Percentiles rank a stretch among this genome's conserved stretches.
These are phyloP conservation scores for Amphipyra tragopoginis DNA, from an alignment of 2,888 invertebrate species.

Conservation along the genomic window DNA sequence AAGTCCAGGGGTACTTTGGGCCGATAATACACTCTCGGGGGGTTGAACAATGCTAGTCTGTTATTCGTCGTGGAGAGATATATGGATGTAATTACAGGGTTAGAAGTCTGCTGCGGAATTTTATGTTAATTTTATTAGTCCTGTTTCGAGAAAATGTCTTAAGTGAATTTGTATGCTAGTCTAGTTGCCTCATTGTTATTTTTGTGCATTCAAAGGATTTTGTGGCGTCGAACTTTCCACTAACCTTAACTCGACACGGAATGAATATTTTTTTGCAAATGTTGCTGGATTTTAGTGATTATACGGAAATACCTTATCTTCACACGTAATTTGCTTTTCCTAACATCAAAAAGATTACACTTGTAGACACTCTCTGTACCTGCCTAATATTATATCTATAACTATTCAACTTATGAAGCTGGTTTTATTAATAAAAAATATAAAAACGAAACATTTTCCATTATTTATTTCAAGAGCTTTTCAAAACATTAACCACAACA, in stretches of 20 bases:
- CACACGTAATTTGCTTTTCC: neutral
- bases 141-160: constrained; percentile 51
- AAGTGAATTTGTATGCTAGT: constrained; percentile 54
- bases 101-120: constrained; percentile 61
- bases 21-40: constrained; percentile 63
- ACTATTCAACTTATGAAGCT: too few species aligned
- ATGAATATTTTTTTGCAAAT: constrained; percentile 2
- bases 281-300: neutral
- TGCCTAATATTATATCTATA: too few species aligned
- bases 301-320: neutral
- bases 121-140: constrained; percentile 62
- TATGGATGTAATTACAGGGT: constrained; percentile 77
- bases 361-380: neutral
- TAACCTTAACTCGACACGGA: constrained; percentile 29
- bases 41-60: constrained; percentile 75
- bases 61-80: constrained; percentile 77
- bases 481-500: constrained; percentile 54
- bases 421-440: neutral
- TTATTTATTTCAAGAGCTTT: constrained; percentile 53
- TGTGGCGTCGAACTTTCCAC: constrained; percentile 16
- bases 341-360: neutral
- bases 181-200: constrained; percentile 41
- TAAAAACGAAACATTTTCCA: constrained; percentile 21
- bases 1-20: constrained; percentile 68
- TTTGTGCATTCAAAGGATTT: constrained; percentile 43